A percentile compares a stretch with the other conserved stretches of the same genome.
These are phyloP conservation scores for Lethocerus indicus DNA, from an alignment of 1,140 invertebrate genomes.

Conservation along the genomic window DNA sequence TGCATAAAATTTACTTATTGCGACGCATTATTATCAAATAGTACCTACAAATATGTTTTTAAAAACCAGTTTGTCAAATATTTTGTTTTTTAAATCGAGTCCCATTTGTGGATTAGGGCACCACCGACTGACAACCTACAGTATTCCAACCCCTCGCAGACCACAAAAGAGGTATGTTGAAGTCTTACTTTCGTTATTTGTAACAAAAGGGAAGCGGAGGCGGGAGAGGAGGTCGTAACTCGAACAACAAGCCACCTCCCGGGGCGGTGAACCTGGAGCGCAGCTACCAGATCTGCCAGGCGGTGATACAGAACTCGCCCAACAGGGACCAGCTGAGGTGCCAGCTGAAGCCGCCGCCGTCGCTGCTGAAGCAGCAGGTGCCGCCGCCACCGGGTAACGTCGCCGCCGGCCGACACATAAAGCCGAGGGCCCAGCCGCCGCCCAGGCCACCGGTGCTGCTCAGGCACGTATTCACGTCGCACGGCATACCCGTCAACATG, in stretches of 20 bases:
- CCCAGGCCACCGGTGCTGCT: constrained; percentile 30
- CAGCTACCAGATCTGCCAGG: constrained; percentile 91
- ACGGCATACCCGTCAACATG: constrained; percentile 34
- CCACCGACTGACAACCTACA: no score
- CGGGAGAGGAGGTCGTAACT: constrained; percentile 22
- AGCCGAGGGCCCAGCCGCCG: constrained; percentile 20
- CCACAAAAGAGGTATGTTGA: no score
- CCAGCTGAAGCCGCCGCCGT: constrained; percentile 65
- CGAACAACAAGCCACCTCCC: constrained; percentile 54
- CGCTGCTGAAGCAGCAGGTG: constrained; percentile 31
- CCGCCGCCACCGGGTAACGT: no score
- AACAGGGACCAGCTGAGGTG: constrained; percentile 73
- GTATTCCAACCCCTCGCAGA: no score
- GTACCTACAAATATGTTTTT: no score
- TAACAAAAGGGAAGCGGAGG: no score
- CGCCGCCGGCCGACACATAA: background rate
- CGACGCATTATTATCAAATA: no score
- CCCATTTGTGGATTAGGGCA: no score
- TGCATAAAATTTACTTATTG: no score
- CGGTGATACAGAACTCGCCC: constrained; percentile 81
- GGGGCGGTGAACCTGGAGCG: constrained; percentile 80
- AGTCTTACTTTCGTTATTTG: no score
- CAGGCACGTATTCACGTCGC: constrained; percentile 35
- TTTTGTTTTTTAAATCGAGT: no score
- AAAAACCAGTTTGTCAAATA: no score